phyloP scores from a whole-genome alignment of 2,888 invertebrate genomes.

The Agrilus biguttatus region DNA sequence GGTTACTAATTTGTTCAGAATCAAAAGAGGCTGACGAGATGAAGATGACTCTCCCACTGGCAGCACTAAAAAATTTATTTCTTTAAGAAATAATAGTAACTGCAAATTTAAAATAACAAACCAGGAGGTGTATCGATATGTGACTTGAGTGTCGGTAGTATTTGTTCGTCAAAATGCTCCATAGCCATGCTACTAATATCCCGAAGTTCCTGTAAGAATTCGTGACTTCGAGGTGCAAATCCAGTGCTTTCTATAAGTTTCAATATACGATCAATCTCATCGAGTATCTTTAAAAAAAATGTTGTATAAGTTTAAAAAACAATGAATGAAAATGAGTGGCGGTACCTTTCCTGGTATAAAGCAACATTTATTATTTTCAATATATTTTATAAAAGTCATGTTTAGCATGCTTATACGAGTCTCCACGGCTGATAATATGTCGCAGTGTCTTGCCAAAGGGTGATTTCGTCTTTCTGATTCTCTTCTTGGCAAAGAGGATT shows the following conservation, averaged over 20 bases:
- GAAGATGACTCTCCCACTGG: neutral
- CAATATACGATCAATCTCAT: slow-evolving; percentile 70
- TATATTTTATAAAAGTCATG: slow-evolving; percentile 85
- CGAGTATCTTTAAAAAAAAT: slow-evolving; percentile 52
- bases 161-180: slow-evolving; percentile 89
- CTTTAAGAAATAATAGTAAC: neutral
- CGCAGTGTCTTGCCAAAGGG: slow-evolving; percentile 73
- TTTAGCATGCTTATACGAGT: slow-evolving; percentile 82
- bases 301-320: neutral
- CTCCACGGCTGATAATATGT: slow-evolving; percentile 79
- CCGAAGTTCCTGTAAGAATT: slow-evolving; percentile 66
- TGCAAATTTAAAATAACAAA: slow-evolving; percentile 5
- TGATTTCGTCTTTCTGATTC: slow-evolving; percentile 83
- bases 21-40: slow-evolving; percentile 6
- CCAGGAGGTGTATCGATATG: slow-evolving; percentile 14
- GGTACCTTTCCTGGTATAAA: slow-evolving; percentile 86
- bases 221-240: slow-evolving; percentile 65
- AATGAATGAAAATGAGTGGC: slow-evolving; percentile 1
- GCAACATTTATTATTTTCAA: slow-evolving; percentile 71
- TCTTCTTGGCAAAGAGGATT: slow-evolving; percentile 67
- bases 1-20: slow-evolving; percentile 12
- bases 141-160: slow-evolving; percentile 39
- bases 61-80: neutral
- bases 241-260: slow-evolving; percentile 49
- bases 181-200: slow-evolving; percentile 93